Base-by-base conservation (phyloP, 2,113 vertebrate genomes). In the Aptenodytes patagonicus region DNA sequence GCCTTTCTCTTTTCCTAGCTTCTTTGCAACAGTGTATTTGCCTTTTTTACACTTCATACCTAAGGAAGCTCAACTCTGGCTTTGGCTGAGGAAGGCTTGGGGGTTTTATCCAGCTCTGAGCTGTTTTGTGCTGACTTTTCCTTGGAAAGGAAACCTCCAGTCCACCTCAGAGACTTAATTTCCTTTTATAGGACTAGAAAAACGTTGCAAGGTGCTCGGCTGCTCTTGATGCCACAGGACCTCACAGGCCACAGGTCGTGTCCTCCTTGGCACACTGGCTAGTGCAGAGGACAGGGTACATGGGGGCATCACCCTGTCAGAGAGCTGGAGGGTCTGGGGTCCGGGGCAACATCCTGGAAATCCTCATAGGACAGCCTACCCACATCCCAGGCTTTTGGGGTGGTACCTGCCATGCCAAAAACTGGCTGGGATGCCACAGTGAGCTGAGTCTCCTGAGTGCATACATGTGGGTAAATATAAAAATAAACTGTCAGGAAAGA, bases 381-480 rank as follows among this genome's bases (percentile, higher is more conserved):
- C 34, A 1, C 2, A 0, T n/a, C 51, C 11, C 21, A 66, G 36
- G 32, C 8, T 84, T 49, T 70, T 0, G 0, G 32, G 31, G 6
- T 52, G 29, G 13, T n/a, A 65, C 17, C 40, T 77, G 22, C 32
- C 22, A 17, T 80, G 75, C 46, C 61, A 71, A 36, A 85, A 83
- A 18, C 55, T 54, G 26, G 16, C n/a, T 52, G 79, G 49, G 26
- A 38, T 55, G 49, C 20, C 57, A 15, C 58, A 40, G 29, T 49
- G 32, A 54, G 42, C 14, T 29, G 36, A 49, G 31, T 49, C 31
- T 13, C 28, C 40, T 34, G 20, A 34, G n/a, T 32, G 42, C 3
- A 1, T 20, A 38, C 2, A 0, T 55, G 32, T 32, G 32, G 38
- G 32, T 38, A 90, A 83, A 70, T 46, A 88, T 15, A 66, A 68